Conservation (phyloP, 2,113 vertebrate species). For the Poeciliopsis retropinna region DNA sequence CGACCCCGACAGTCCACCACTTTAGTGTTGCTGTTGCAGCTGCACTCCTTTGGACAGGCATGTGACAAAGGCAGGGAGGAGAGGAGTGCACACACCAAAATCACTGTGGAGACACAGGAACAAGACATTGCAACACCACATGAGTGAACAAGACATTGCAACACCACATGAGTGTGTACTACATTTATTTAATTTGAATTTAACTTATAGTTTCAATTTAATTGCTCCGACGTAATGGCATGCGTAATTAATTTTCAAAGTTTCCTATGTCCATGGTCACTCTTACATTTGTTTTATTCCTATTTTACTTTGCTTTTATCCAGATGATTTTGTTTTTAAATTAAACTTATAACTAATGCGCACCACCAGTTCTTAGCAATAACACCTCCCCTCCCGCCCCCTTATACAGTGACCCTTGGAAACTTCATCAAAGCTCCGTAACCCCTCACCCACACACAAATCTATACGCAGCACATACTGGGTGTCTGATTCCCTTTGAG, state of each 20-base stretch:
- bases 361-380: not conserved
- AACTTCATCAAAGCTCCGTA: conserved; percentile 50
- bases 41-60: conserved; percentile 88
- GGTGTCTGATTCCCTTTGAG: conserved; percentile 74
- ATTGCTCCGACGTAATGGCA: too few species aligned
- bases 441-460: conserved; percentile 70
- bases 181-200: not conserved
- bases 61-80: conserved; percentile 49
- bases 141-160: conserved; percentile 15
- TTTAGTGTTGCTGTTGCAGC: conserved; percentile 82
- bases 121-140: not conserved
- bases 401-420: conserved; percentile 34
- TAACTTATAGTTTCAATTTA: not conserved
- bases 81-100: conserved; percentile 72
- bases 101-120: conserved; percentile 75
- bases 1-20: conserved; percentile 89
- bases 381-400: conserved; percentile 43
- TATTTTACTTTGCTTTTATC: conserved; percentile 1
- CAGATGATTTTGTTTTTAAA: conserved; percentile 2
- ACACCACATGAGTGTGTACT: not conserved
- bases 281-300: not conserved
- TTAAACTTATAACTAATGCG: conserved; percentile 38
- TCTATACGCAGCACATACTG: conserved; percentile 71
- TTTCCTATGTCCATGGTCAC: not conserved
- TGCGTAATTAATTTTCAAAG: not conserved